Base-by-base conservation (phyloP, 92 coral and sea anemone species). In the Paragorgia papillata region DNA sequence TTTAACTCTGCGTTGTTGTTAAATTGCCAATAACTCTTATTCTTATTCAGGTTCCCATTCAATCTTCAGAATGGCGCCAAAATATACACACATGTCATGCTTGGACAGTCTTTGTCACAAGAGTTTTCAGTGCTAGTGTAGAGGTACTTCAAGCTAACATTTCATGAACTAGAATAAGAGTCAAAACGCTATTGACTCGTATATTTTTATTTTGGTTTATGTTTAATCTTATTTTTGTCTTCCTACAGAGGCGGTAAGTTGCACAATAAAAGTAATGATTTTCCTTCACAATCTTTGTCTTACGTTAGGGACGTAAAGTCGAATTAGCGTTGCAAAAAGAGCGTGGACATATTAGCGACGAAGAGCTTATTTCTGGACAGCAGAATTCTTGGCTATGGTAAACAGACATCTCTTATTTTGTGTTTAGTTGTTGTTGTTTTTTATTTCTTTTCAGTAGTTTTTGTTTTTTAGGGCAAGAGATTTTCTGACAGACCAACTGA, bases 21-120 rank as follows among this genome's bases (percentile, higher is more conserved):
- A 15, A 8, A 31, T 67, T 18, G 33, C 40, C 4, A 9, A 17
- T 49, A 31, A 34, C 29, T 22, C 51, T 46, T 50, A 5, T 19
- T 51, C 17, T 43, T 12, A 26, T 59, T 9, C 53, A 89, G 97
- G 97, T 92, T 33, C 97, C 97, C 1, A 86, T 92, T 17, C 96
- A 92, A 65, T 92, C 97, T 0, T 90, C 97, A 56, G 97, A 92
- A 60, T 90, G 96, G 96, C 97, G 85, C 79, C 75, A 91, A 30
- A 92, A 89, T 43, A 46, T 88, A 74, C 82, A 88, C 8, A 73
- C 85, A 25, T 88, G 96, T 25, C 88, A 90, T 56, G 96, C 91
- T 12, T 92, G 97, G 97, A 81, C 89, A 21, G 35, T 84, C 9
- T 92, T 92, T 75, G 90, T 92, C 96, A 88, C 63, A 60, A 85